Evolutionary conservation across 2,113 vertebrate species (phyloP).

Genomic region (Drymodes brunneopygia): DNA sequence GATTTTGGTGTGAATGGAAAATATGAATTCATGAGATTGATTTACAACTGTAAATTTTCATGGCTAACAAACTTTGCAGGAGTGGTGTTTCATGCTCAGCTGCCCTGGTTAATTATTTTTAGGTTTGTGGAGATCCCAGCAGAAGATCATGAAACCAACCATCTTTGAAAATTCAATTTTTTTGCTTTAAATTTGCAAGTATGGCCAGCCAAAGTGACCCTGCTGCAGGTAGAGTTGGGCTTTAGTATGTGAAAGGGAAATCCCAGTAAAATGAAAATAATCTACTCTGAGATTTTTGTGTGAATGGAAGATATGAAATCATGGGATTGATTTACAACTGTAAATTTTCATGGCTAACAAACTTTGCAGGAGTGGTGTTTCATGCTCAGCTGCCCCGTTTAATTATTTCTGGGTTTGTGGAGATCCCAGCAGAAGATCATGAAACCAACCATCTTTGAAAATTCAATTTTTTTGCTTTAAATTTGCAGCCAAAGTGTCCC

Average conservation of each 20-base stretch:
- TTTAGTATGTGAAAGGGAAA: neutral
- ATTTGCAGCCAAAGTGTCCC: neutral
- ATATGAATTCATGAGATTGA: too few species aligned
- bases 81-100: conserved; percentile 42
- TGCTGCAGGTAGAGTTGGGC: neutral
- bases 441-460: neutral
- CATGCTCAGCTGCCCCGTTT: conserved; percentile 33
- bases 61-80: conserved; percentile 37
- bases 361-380: conserved; percentile 45
- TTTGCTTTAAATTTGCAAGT: neutral
- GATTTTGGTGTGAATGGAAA: neutral
- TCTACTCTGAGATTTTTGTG: neutral
- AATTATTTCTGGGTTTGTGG: conserved; percentile 49
- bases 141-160: neutral
- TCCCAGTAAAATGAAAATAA: neutral
- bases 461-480: neutral
- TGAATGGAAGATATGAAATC: neutral
- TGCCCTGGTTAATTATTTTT: conserved; percentile 53
- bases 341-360: conserved; percentile 32
- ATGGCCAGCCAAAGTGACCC: neutral
- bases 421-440: neutral
- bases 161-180: neutral
- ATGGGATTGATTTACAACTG: neutral
- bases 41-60: conserved; percentile 37
- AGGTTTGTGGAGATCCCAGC: neutral